Evolutionary conservation across 1,140 invertebrate species (phyloP).

Genomic region (Drosophila saltans): DNA sequence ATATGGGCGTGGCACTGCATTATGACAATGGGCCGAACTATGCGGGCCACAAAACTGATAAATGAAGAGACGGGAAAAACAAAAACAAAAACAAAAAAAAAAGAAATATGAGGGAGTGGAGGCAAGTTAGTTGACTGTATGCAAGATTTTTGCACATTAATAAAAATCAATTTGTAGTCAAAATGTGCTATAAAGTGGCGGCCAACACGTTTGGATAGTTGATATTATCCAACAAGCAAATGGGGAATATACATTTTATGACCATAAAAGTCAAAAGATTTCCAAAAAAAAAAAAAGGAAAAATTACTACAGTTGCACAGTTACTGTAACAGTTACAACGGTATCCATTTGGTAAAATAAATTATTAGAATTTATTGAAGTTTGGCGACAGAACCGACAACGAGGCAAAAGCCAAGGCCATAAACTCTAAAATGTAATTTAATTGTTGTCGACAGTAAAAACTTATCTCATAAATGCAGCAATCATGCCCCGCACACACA

Average conservation of each 20-base stretch:
- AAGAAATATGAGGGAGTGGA: too few relatives aligned
- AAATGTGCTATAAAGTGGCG: conserved; percentile 25
- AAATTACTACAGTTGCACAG: conserved; percentile 39
- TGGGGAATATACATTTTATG: conserved; percentile 1
- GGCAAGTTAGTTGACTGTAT: neutral
- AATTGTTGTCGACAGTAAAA: conserved; percentile 75
- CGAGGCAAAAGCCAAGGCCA: conserved; percentile 40
- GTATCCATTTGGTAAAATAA: conserved; percentile 51
- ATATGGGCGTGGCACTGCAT: conserved; percentile 39
- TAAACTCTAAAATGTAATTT: conserved; percentile 78
- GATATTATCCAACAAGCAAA: neutral
- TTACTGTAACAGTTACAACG: conserved; percentile 13
- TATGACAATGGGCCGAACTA: conserved; percentile 48
- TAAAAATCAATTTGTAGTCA: conserved; percentile 54
- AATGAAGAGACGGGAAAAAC: too few relatives aligned
- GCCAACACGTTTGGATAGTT: conserved; percentile 1
- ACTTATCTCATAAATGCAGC: conserved; percentile 75
- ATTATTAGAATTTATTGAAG: conserved; percentile 75
- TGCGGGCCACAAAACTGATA: conserved; percentile 27
- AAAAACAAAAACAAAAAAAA: too few relatives aligned
- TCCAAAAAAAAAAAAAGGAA: neutral
- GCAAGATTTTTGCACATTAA: conserved; percentile 26
- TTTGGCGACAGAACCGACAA: conserved; percentile 60
- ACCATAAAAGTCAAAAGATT: neutral
- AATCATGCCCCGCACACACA: conserved; percentile 51